A percentile compares a stretch with the other conserved stretches of the same genome.
These are phyloP conservation scores for Siniperca obscura DNA, from an alignment of 2,797 vertebrate genomes.

Conservation along the genomic window DNA sequence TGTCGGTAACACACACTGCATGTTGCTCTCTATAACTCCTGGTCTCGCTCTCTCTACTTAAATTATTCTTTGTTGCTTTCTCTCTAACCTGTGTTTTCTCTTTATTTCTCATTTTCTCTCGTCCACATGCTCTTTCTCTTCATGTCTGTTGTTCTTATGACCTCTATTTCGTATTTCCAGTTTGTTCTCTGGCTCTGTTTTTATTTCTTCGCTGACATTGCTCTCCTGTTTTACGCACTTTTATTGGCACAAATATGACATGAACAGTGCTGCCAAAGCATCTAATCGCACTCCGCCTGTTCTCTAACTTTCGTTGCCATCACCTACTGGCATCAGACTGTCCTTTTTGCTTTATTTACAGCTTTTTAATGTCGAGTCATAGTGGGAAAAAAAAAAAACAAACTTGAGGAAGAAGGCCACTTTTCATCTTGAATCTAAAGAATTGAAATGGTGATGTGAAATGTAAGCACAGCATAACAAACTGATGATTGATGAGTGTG, in stretches of 20 bases:
- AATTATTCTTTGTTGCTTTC: not conserved
- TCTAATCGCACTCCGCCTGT: not conserved
- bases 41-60: not conserved
- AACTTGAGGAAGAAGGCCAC: not conserved
- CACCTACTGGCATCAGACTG: not conserved
- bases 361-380: not conserved
- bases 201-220: not conserved
- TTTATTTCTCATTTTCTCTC: not conserved
- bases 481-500: not conserved
- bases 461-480: no score
- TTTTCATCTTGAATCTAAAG: not conserved
- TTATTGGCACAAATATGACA: not conserved
- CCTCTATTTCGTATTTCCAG: not conserved
- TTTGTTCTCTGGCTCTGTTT: not conserved
- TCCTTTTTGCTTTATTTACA: not conserved
- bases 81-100: not conserved
- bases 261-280: not conserved
- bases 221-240: not conserved
- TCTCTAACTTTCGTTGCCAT: not conserved
- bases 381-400: not conserved
- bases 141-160: not conserved
- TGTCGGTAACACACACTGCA: slow-evolving; percentile 14
- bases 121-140: not conserved
- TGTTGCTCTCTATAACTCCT: slow-evolving; percentile 9
- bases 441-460: not conserved